Conservation (phyloP, 2,113 vertebrate genomes). For the Lophius piscatorius region DNA sequence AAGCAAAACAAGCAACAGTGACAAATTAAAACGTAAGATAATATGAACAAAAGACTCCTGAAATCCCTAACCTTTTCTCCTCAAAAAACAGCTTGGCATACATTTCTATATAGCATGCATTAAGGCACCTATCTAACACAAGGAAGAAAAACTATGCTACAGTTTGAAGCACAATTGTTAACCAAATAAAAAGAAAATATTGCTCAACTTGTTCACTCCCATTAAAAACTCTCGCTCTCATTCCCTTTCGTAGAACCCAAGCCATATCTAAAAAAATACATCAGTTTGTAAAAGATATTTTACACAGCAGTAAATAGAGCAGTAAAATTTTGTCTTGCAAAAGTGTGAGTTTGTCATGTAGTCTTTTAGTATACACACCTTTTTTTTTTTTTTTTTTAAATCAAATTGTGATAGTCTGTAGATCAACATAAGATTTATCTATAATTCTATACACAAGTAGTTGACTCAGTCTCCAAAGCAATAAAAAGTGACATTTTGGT, state of each 20-base stretch:
- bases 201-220: slow-evolving; percentile 77
- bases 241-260: slow-evolving; percentile 82
- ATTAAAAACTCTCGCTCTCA: slow-evolving; percentile 80
- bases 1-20: slow-evolving; percentile 71
- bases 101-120: slow-evolving; percentile 85
- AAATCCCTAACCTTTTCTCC: slow-evolving; percentile 69
- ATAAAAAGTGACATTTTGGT: slow-evolving; percentile 59
- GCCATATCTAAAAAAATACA: slow-evolving; percentile 84
- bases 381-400: slow-evolving; percentile 40
- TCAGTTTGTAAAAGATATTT: slow-evolving; percentile 82
- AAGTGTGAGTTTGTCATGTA: slow-evolving; percentile 66
- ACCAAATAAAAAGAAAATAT: slow-evolving; percentile 71
- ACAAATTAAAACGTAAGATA: slow-evolving; percentile 82
- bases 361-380: slow-evolving; percentile 75
- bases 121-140: slow-evolving; percentile 88
- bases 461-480: slow-evolving; percentile 66
- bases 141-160: slow-evolving; percentile 85
- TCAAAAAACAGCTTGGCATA: slow-evolving; percentile 80
- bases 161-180: slow-evolving; percentile 79
- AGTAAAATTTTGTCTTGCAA: slow-evolving; percentile 66
- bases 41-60: slow-evolving; percentile 76
- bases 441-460: slow-evolving; percentile 72
- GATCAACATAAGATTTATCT: slow-evolving; percentile 66
- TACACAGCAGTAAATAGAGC: slow-evolving; percentile 82
- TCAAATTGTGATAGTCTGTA: slow-evolving; percentile 66